phyloP scores from a whole-genome alignment of 2,797 vertebrate genomes.

The Garrulus glandarius region DNA sequence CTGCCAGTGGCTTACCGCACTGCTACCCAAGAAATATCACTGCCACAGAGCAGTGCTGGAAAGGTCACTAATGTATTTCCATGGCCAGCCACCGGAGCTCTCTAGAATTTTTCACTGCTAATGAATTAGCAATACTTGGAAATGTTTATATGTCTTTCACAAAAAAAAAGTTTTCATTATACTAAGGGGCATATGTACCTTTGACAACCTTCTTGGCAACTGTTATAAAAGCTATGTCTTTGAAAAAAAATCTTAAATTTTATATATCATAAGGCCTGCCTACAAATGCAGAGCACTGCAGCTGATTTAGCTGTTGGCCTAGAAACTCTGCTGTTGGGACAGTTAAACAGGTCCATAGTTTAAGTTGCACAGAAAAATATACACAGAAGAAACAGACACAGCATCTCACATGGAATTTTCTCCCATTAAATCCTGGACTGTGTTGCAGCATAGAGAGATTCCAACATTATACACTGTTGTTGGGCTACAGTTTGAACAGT shows the following conservation, averaged over 20 bases:
- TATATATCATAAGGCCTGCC: slow-evolving; percentile 65
- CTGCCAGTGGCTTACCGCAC: background rate
- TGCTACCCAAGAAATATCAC: slow-evolving; percentile 43
- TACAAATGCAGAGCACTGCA: slow-evolving; percentile 32
- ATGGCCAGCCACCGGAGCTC: background rate
- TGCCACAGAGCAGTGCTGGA: background rate
- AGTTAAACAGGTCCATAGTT: slow-evolving; percentile 67
- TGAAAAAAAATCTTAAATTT: slow-evolving; percentile 63
- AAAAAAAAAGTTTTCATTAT: background rate
- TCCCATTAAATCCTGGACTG: background rate
- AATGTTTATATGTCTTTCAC: background rate
- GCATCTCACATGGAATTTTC: background rate
- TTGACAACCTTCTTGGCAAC: slow-evolving; percentile 45
- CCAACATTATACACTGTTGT: background rate
- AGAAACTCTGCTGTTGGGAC: slow-evolving; percentile 65
- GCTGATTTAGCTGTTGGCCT: slow-evolving; percentile 67
- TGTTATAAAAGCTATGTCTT: slow-evolving; percentile 34
- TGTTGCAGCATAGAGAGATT: background rate
- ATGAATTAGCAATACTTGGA: slow-evolving; percentile 53
- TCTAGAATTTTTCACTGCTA: slow-evolving; percentile 51
- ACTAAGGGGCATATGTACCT: slow-evolving; percentile 10
- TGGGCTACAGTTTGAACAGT: background rate
- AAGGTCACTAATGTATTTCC: slow-evolving; percentile 8
- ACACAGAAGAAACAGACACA: slow-evolving; percentile 34
- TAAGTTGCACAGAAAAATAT: slow-evolving; percentile 65